Evolutionary conservation across 2,888 invertebrate genomes (phyloP).

Genomic region (Platypus cylindrus): DNA sequence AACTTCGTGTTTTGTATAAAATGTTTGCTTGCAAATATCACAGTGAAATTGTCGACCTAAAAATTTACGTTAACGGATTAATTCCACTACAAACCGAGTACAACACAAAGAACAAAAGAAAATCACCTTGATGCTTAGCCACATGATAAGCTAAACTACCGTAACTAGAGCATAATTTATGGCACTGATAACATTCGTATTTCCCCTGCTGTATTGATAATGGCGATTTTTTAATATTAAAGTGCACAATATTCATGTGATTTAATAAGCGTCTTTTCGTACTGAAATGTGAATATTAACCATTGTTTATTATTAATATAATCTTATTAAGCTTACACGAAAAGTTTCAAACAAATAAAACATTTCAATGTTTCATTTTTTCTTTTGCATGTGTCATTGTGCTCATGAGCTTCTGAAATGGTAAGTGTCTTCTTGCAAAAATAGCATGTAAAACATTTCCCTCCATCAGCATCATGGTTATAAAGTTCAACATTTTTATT

Average conservation of each 20-base stretch:
- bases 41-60: slow-evolving; percentile 9
- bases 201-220: neutral
- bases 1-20: slow-evolving; percentile 7
- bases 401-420: slow-evolving; percentile 6
- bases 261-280: slow-evolving; percentile 4
- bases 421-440: too few species aligned
- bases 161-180: slow-evolving; percentile 3
- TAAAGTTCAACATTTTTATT: too few species aligned
- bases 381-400: slow-evolving; percentile 7
- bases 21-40: slow-evolving; percentile 10
- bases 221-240: neutral
- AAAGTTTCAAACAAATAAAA: slow-evolving; percentile 7
- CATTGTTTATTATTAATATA: slow-evolving; percentile 1
- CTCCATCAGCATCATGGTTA: too few species aligned
- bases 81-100: neutral
- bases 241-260: slow-evolving; percentile 5
- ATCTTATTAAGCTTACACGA: slow-evolving; percentile 6
- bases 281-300: slow-evolving; percentile 3
- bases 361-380: slow-evolving; percentile 7
- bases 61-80: slow-evolving; percentile 1
- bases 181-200: slow-evolving; percentile 5
- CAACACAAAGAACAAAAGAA: neutral
- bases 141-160: slow-evolving; percentile 9
- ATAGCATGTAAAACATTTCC: too few species aligned
- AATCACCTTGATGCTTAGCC: slow-evolving; percentile 11